These are phyloP conservation scores for Sweltsa coloradensis DNA, from an alignment of 1,140 invertebrate species.

Conservation along the genomic window DNA sequence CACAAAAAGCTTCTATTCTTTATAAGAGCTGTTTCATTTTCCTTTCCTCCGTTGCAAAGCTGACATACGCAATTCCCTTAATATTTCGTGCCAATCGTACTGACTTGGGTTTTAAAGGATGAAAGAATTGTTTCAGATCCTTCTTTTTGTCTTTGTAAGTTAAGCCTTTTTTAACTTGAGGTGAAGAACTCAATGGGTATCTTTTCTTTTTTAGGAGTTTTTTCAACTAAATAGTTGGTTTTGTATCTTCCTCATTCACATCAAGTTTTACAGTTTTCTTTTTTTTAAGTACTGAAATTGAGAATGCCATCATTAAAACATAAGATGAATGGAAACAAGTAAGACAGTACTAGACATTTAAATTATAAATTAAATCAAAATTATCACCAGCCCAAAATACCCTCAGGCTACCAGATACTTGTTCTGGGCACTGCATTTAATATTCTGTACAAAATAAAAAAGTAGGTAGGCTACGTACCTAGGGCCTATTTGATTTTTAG, in stretches of 20 bases:
- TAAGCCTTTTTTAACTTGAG: conserved; percentile 46
- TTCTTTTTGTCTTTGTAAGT: conserved; percentile 62
- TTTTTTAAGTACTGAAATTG: conserved; percentile 20
- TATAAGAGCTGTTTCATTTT: conserved; percentile 65
- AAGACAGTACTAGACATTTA: too few relatives aligned
- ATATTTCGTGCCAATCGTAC: conserved; percentile 65
- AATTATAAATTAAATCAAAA: too few relatives aligned
- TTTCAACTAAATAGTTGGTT: conserved; percentile 16
- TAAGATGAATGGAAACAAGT: too few relatives aligned
- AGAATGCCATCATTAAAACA: conserved; percentile 5
- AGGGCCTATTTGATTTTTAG: too few relatives aligned
- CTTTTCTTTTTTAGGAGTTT: conserved; percentile 24
- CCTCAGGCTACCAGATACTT: too few relatives aligned
- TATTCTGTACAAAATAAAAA: too few relatives aligned
- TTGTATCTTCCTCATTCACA: conserved; percentile 29
- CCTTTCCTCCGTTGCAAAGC: conserved; percentile 74
- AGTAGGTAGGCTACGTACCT: too few relatives aligned
- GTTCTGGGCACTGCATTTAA: too few relatives aligned
- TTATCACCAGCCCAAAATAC: background rate
- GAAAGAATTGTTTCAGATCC: conserved; percentile 73
- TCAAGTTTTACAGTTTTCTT: conserved; percentile 31
- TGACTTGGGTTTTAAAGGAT: conserved; percentile 61
- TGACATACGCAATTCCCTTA: conserved; percentile 80
- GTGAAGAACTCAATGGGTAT: conserved; percentile 25
- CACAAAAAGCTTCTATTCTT: conserved; percentile 81